Evolutionary conservation across 2,888 invertebrate genomes (phyloP).

Genomic region (Pollenia amentaria): DNA sequence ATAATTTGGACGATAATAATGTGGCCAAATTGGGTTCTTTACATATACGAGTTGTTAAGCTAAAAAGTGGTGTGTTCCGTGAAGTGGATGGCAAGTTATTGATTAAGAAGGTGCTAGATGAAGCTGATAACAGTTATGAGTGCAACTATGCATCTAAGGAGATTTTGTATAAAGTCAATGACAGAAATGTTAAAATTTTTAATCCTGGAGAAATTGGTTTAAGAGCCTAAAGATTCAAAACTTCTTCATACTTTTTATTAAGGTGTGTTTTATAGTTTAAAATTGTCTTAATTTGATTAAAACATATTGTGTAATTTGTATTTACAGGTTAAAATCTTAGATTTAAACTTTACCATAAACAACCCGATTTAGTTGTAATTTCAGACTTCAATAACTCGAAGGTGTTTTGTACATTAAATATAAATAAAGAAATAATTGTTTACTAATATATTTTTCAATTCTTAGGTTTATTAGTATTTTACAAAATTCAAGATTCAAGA

Average conservation of each 20-base stretch:
- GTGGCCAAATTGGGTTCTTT: conserved; percentile 88
- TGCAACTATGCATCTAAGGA: conserved; percentile 80
- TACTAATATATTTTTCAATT: conserved; percentile 42
- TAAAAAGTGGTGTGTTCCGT: conserved; percentile 90
- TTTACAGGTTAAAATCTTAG: conserved; percentile 34
- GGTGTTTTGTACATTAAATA: conserved; percentile 32
- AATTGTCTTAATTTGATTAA: not conserved
- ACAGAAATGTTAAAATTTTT: conserved; percentile 90
- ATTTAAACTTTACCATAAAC: conserved; percentile 2
- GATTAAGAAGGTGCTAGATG: conserved; percentile 76
- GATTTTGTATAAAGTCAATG: conserved; percentile 88
- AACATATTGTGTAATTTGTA: not conserved
- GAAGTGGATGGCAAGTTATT: conserved; percentile 90
- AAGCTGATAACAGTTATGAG: conserved; percentile 75
- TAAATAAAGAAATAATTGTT: conserved; percentile 4
- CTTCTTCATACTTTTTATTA: not conserved
- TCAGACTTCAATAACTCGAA: conserved; percentile 36
- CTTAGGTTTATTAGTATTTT: conserved; percentile 26
- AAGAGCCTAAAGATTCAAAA: conserved; percentile 72
- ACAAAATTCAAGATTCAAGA: conserved; percentile 24
- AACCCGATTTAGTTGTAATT: conserved; percentile 14
- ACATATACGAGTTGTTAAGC: conserved; percentile 87
- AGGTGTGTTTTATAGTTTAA: not conserved
- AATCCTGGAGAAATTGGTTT: conserved; percentile 87
- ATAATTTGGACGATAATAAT: conserved; percentile 86